Evolutionary conservation across 1,140 invertebrate species (phyloP).

Genomic region (Maniola jurtina): DNA sequence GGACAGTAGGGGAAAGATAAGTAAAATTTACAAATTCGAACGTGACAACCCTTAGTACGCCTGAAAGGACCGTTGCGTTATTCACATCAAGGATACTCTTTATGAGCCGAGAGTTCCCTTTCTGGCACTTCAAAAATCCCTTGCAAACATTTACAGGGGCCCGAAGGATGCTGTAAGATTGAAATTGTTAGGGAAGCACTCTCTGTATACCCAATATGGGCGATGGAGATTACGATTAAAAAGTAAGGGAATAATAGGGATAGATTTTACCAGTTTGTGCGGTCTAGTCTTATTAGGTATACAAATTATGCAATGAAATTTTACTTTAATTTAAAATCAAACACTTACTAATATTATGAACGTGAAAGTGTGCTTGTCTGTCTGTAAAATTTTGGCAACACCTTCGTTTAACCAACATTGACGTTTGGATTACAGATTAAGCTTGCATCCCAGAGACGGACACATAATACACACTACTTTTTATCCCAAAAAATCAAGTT

Average conservation of each 20-base stretch:
- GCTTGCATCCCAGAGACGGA: no score
- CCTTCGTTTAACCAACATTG: no score
- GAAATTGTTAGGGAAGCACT: conserved; percentile 1
- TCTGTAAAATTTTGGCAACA: no score
- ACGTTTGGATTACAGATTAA: no score
- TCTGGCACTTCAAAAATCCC: conserved; percentile 24
- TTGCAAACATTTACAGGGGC: conserved; percentile 23
- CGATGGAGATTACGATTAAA: neutral
- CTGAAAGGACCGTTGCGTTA: conserved; percentile 31
- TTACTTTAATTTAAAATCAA: no score
- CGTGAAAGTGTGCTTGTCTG: no score
- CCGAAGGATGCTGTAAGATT: conserved; percentile 12
- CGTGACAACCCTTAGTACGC: conserved; percentile 15
- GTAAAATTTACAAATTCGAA: neutral
- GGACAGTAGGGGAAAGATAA: neutral
- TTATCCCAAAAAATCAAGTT: no score
- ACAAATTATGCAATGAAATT: no score
- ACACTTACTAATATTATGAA: no score
- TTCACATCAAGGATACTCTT: conserved; percentile 36
- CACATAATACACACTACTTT: no score
- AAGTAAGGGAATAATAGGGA: neutral
- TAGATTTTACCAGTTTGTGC: neutral
- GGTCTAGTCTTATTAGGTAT: no score
- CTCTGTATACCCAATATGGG: neutral
- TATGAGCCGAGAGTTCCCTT: conserved; percentile 34